Conservation (phyloP, 2,888 invertebrate species). For the Clepsis dumicolana region DNA sequence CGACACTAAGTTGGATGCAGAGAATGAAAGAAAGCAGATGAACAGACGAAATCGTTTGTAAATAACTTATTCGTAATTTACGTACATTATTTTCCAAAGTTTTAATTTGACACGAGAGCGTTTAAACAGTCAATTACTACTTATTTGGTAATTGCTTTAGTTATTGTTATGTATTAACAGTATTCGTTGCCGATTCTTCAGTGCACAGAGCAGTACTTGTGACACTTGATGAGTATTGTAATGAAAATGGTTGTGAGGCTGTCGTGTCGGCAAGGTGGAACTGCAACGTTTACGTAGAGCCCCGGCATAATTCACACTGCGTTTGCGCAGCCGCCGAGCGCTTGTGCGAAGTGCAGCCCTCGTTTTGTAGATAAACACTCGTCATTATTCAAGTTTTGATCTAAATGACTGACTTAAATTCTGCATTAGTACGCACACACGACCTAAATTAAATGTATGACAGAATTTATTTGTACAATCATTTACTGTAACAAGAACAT, state of each 20-base stretch:
- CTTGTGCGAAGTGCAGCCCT: conserved; percentile 47
- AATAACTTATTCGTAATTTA: conserved; percentile 35
- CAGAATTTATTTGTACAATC: neutral
- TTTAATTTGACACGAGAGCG: conserved; percentile 53
- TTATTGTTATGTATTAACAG: conserved; percentile 15
- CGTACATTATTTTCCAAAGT: conserved; percentile 17
- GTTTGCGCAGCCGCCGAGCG: conserved; percentile 43
- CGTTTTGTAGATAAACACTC: conserved; percentile 47
- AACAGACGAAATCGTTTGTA: conserved; percentile 32
- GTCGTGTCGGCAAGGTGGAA: conserved; percentile 58
- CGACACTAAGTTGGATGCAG: conserved; percentile 18
- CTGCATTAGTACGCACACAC: neutral
- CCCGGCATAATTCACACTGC: conserved; percentile 40
- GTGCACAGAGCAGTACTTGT: conserved; percentile 20
- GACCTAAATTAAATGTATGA: neutral
- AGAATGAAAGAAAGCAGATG: conserved; percentile 9
- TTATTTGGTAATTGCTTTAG: conserved; percentile 14
- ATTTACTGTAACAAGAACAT: neutral
- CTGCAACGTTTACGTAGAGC: conserved; percentile 39
- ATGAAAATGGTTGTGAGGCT: conserved; percentile 45
- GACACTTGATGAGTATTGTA: conserved; percentile 29
- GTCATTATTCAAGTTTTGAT: neutral
- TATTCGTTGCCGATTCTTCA: conserved; percentile 16
- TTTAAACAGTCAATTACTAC: conserved; percentile 35
- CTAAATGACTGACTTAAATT: neutral